These are phyloP conservation scores for Osmoderma eremita DNA, from an alignment of 2,888 invertebrate genomes.

Conservation along the genomic window DNA sequence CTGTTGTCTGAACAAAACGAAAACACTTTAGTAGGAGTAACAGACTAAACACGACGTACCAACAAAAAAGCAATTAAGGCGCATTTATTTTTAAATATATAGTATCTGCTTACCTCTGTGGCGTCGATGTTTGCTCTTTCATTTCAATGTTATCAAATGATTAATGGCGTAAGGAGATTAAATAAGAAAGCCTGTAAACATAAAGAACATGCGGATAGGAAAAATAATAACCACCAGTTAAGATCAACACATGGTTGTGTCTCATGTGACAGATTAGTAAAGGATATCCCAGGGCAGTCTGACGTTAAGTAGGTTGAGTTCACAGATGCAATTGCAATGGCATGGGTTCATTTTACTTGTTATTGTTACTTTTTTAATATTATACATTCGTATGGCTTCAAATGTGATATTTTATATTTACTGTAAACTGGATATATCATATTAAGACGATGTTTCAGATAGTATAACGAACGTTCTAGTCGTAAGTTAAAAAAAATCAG, in stretches of 20 bases:
- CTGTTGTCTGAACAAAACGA: background rate
- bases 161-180: conserved; percentile 13
- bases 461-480: too few relatives aligned
- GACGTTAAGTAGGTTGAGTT: too few relatives aligned
- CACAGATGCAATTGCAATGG: too few relatives aligned
- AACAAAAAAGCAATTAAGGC: conserved; percentile 1
- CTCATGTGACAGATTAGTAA: conserved; percentile 28
- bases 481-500: too few relatives aligned
- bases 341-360: too few relatives aligned
- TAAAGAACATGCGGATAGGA: conserved; percentile 17
- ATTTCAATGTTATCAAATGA: conserved; percentile 26
- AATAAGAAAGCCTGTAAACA: conserved; percentile 8
- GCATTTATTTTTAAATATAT: conserved; percentile 24
- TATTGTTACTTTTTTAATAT: too few relatives aligned
- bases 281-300: background rate
- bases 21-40: conserved; percentile 12
- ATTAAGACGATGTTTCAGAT: too few relatives aligned
- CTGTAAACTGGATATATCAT: too few relatives aligned
- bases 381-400: too few relatives aligned
- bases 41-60: conserved; percentile 15
- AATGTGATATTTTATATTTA: too few relatives aligned
- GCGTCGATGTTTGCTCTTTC: conserved; percentile 13
- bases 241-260: conserved; percentile 29
- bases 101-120: conserved; percentile 15
- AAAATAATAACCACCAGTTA: conserved; percentile 19